phyloP scores from a whole-genome alignment of 2,797 vertebrate genomes.

The Merluccius polli region DNA sequence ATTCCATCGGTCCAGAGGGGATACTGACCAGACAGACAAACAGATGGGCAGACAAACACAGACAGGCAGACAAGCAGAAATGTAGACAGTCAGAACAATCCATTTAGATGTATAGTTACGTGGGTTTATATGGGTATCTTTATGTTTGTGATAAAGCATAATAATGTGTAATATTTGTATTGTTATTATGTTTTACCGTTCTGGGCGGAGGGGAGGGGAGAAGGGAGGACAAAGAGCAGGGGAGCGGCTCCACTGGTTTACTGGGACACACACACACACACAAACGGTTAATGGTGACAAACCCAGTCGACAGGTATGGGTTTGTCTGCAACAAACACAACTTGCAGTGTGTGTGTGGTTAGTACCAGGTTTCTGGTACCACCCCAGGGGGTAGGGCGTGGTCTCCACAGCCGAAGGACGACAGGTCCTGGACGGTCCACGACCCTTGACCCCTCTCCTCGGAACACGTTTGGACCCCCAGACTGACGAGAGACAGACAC shows the following conservation, averaged over 20 bases:
- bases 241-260: conserved; percentile 60
- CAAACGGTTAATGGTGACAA: not conserved
- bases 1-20: conserved; percentile 71
- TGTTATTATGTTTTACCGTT: conserved; percentile 66
- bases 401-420: conserved; percentile 54
- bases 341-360: not conserved
- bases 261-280: conserved; percentile 48
- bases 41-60: too few species aligned
- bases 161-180: not conserved
- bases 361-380: conserved; percentile 91
- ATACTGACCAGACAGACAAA: conserved; percentile 60
- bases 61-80: too few species aligned
- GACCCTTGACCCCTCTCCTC: conserved; percentile 60
- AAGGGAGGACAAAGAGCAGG: conserved; percentile 75
- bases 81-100: too few species aligned
- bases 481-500: conserved; percentile 81
- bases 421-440: conserved; percentile 82
- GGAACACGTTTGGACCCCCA: conserved; percentile 84
- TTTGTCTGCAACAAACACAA: not conserved
- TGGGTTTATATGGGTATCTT: not conserved
- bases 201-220: conserved; percentile 55
- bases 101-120: not conserved
- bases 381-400: conserved; percentile 81
- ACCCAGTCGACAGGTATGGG: not conserved
- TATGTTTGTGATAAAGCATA: not conserved